Conservation (phyloP, 2,113 vertebrate species). For the Kryptolebias marmoratus region DNA sequence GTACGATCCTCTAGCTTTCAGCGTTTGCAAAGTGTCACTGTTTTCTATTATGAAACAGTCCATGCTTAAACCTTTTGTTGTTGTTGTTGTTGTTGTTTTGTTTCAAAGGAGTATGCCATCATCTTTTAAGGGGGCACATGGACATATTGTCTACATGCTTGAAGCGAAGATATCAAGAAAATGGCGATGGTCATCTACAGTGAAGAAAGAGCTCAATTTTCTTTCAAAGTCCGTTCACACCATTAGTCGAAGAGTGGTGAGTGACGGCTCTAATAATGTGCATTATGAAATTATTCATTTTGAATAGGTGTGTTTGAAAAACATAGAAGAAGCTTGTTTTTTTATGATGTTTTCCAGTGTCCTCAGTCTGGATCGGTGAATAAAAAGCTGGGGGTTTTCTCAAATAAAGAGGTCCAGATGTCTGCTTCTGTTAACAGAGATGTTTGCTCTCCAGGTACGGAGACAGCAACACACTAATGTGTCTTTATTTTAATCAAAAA, state of each 20-base stretch:
- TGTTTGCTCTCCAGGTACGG: constrained; percentile 66
- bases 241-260: constrained; percentile 11
- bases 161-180: constrained; percentile 65
- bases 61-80: too few relatives aligned
- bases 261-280: not conserved
- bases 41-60: not conserved
- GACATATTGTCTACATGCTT: constrained; percentile 63
- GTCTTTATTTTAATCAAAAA: not conserved
- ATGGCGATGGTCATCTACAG: constrained; percentile 34
- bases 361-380: constrained; percentile 43
- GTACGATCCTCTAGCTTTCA: not conserved
- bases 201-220: constrained; percentile 45
- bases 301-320: not conserved
- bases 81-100: not conserved
- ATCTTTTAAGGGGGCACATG: constrained; percentile 57
- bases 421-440: constrained; percentile 42
- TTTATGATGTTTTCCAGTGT: constrained; percentile 36
- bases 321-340: not conserved
- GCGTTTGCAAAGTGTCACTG: not conserved
- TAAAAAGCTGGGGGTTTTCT: constrained; percentile 63
- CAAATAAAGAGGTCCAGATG: constrained; percentile 54
- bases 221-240: constrained; percentile 17
- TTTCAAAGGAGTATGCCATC: constrained; percentile 67
- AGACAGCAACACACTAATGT: not conserved
- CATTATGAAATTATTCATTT: not conserved